Evolutionary conservation across 1,140 invertebrate species (phyloP), one percentile per base, ranked within the genome.

Genomic region (Tribolium castaneum): DNA sequence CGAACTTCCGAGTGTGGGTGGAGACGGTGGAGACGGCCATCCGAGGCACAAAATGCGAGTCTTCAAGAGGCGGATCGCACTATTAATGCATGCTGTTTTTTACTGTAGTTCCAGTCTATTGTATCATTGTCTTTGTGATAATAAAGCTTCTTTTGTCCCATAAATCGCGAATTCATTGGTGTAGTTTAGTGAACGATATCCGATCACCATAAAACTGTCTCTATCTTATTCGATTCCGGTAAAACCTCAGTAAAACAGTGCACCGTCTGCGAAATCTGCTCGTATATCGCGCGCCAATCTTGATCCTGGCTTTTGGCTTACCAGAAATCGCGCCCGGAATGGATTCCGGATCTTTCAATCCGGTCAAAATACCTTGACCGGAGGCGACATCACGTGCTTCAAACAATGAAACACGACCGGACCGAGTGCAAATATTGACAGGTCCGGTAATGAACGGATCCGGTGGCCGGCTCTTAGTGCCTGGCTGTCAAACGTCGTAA

Each of bases 1-100:
- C 87, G 54, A 92, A 92, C 82, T 92, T 92, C 83, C 88, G 88
- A 51, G 85, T 92, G 34, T 92, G 86, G 86, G 82, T 83, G 6
- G 82, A 81, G 49, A 81, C 78, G 70, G 80, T 85, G 10, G 35
- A 72, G n/a, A 76, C 78, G 12, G 84, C 84, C 0, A 51, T 86
- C 9, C 13, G 54, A 22, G 84, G 82, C 4, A 86, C 85, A 7
- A 49, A 52, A 30, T 86, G 85, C 78, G 80, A 66, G 9, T 12
- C 49, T 12, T 66, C 25, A n/a, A 34, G 19, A 22, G 25, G 30
- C 25, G n/a, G n/a, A 30, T 66, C 4, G 14, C 25, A 35, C 14
- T 66, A 14, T 34, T 22, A n/a, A 39, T 49, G 22, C 7, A 10
- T 25, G n/a, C n/a, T n/a, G 7, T 6, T 71, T 39, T 71, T 71